Base-by-base conservation (phyloP, 2,113 vertebrate genomes). In the Todiramphus chloris region DNA sequence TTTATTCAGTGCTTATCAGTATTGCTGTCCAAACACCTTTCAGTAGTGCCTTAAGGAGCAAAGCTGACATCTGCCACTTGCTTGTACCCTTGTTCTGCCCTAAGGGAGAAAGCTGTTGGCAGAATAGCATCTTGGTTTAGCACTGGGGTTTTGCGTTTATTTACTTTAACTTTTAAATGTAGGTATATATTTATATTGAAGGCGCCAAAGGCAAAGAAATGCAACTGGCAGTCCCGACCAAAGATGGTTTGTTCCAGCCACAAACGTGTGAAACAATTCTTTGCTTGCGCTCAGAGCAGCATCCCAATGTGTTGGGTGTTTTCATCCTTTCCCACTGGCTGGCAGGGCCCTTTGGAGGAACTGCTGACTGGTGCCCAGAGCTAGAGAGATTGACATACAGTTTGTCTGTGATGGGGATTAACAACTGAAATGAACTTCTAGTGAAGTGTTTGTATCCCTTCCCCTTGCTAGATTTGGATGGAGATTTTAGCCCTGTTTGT, bases 171-270 rank as follows among this genome's bases (percentile, higher is more conserved):
- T 80, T 95, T 73, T 83, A 83, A 83, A 41, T 53, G 33, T 83
- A 86, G 51, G 41, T 97, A 73, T 92, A 58, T 83, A 86, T 95
- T 95, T 92, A 92, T 67, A 67, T 85, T 94, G 79, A 93, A 66
- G 75, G 77, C 93, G 82, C 85, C 74, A 72, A 56, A 91, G 70
- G 74, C 58, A 64, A 85, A 90, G 73, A 75, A 87, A 16, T 59
- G 8, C 56, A 63, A 17, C 69, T 92, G 39, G 39, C 44, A 60
- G 41, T 75, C 68, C 46, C 88, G 75, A 88, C 94, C 90, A 94
- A 93, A 97, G 90, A 94, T 95, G 92, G 70, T 91, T 96, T 96
- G 60, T 90, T 91, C n/a, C 51, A 72, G 84, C 60, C 51, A 1
- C 78, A 83, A 84, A 84, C 56, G 56, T 72, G 48, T 33, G 78